Base-by-base conservation (phyloP, 2,113 vertebrate species). In the Elephantulus edwardii region DNA sequence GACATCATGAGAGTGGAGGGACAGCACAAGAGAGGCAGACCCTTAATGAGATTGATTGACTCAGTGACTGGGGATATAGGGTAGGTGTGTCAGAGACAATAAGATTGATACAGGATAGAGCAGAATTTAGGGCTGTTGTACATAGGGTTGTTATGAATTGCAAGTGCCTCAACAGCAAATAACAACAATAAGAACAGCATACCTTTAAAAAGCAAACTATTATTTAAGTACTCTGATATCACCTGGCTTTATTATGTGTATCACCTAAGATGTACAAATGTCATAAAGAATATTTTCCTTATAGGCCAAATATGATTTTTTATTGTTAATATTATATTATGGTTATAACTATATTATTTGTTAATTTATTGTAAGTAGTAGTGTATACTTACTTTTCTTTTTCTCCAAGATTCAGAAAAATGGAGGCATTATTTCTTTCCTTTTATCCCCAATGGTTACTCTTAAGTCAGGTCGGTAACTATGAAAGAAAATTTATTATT, bases 401-500 rank as follows among this genome's bases (percentile, higher is more conserved):
- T 19, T 12, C 33, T 19, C 24, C 10, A n/a, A 1, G 52, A 11
- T 14, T 91, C 11, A 93, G 8, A 82, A 90, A 66, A 78, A 33
- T 28, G n/a, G 12, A 86, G 19, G 28, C 16, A 1, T 28, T 60
- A 50, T 89, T 54, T 68, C 50, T 83, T 28, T 9, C 8, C 76
- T n/a, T 70, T 16, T 42, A 1, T 86, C 5, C 42, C 26, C 7
- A 79, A 87, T 50, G 35, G 30, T 83, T 87, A 81, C 30, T 80
- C 90, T 58, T 70, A 90, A 90, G 20, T 95, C 38, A 54, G 35
- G 8, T 91, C 8, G 30, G 26, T 82, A 64, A 52, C 0, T 6
- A 83, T 46, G 77, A 86, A 24, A 40, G 60, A 42, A 89, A 89
- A 83, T 91, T 95, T 93, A 77, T 89, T 92, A 52, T 83, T 92